A percentile compares a stretch with the other conserved stretches of the same genome.
phyloP scores from a whole-genome alignment of 2,888 invertebrate genomes.

The Apodemia mormo region DNA sequence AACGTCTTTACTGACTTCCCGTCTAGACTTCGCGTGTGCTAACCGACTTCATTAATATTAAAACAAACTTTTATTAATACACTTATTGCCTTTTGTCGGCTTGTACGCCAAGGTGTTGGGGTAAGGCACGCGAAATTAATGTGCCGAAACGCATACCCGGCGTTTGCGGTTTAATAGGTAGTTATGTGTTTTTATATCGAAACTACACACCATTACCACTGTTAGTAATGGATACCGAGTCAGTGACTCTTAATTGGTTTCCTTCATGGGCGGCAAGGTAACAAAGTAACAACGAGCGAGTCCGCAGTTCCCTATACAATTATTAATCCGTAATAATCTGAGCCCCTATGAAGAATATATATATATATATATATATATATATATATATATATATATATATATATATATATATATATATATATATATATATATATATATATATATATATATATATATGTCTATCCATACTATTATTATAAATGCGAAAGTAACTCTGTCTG shows the following conservation, averaged over 20 bases:
- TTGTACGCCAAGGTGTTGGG: conserved; percentile 38
- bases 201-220: conserved; percentile 10
- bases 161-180: conserved; percentile 8
- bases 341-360: too few relatives aligned
- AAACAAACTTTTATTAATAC: conserved; percentile 18
- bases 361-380: too few relatives aligned
- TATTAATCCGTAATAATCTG: too few relatives aligned
- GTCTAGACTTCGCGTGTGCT: conserved; percentile 63
- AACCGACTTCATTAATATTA: conserved; percentile 60
- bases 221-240: conserved; percentile 10
- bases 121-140: conserved; percentile 47
- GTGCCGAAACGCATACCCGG: conserved; percentile 39
- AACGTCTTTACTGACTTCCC: conserved; percentile 44
- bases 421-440: too few relatives aligned
- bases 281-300: background rate
- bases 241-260: conserved; percentile 5
- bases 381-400: too few relatives aligned
- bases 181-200: conserved; percentile 12
- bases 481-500: too few relatives aligned
- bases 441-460: too few relatives aligned
- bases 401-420: too few relatives aligned
- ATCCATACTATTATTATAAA: too few relatives aligned
- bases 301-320: too few relatives aligned
- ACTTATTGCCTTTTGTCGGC: conserved; percentile 35
- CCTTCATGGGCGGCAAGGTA: background rate